These are phyloP conservation scores for Chaetodon auriga DNA, from an alignment of 2,113 vertebrate species.

Conservation along the genomic window DNA sequence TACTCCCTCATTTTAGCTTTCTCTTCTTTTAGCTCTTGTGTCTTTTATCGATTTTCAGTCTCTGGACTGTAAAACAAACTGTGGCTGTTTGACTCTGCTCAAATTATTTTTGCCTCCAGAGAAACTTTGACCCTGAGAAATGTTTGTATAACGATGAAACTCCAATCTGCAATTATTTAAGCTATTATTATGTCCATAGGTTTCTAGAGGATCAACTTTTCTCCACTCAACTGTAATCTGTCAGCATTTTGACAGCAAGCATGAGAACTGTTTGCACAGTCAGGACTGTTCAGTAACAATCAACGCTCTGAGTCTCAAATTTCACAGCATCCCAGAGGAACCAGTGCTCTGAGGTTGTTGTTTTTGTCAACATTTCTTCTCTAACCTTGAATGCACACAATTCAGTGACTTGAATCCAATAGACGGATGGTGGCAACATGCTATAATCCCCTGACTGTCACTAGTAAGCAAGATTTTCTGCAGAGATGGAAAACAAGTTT, in stretches of 20 bases:
- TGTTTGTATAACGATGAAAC: conserved; percentile 27
- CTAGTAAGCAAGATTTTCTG: not conserved
- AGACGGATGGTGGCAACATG: not conserved
- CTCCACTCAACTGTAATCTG: conserved; percentile 7
- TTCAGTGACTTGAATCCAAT: not conserved
- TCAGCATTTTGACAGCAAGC: conserved; percentile 33
- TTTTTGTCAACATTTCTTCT: conserved; percentile 11
- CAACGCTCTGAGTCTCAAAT: conserved; percentile 30
- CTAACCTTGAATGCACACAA: not conserved
- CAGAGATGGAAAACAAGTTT: not conserved
- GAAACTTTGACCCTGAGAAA: conserved; percentile 22
- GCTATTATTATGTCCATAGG: conserved; percentile 19
- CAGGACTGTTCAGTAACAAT: conserved; percentile 19
- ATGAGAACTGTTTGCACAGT: conserved; percentile 49
- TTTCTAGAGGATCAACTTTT: conserved; percentile 3
- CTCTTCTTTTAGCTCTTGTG: not conserved
- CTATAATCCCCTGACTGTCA: not conserved
- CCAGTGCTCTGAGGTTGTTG: not conserved
- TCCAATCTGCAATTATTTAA: conserved; percentile 16
- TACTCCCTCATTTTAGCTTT: conserved; percentile 1
- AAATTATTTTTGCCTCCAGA: not conserved
- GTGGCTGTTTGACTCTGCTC: not conserved
- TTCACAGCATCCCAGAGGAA: conserved; percentile 43
- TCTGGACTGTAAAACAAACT: conserved; percentile 13
- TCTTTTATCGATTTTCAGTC: not conserved